Evolutionary conservation across 23 tunicate genomes (phyloP), one percentile per base, ranked within the genome.

Genomic region (Trididemnum miniatum): DNA sequence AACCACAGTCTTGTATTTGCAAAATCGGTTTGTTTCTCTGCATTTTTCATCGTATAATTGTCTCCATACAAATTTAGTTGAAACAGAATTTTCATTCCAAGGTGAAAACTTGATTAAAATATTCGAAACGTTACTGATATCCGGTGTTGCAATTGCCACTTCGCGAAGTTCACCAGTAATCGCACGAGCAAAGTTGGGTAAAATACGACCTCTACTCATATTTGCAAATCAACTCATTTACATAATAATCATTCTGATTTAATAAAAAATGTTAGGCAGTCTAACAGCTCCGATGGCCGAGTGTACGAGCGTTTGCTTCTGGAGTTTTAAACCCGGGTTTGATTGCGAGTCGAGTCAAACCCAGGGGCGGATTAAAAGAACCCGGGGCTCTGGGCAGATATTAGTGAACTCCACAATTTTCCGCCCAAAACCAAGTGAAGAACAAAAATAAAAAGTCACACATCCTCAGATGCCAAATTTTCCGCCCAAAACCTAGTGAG

Each of bases 1-100:
- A 5, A 74, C 79, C 9, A 18, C 15, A 3, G 79, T 74, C 39
- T 74, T 74, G 12, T 36, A 25, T 15, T 25, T 15, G 39, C 79
- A 74, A 74, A 74, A 74, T 39, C 79, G 59, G 39, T 74, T 74
- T 37, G 79, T 74, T 36, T 36, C 39, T 23, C 79, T 20, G 27
- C 59, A 74, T 36, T 74, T 39, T 27, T 74, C 79, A 40, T 49
- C 79, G 39, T 32, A 37, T 12, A 74, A 37, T 74, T 32, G 37
- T 39, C 79, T 22, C 79, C 79, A 74, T 4, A 74, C 62, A 15
- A 15, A 7, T 49, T 74, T 74, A 5, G 79, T 74, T 74, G 79
- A 37, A 5, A 4, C 9, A 36, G 79, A 74, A 49, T 74, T 74
- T 18, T 20, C 3, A 74, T 74, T 74, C 79, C 79, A 74, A 15